Conservation (phyloP, 2,797 vertebrate species). For the Coranthus polyacanthus region DNA sequence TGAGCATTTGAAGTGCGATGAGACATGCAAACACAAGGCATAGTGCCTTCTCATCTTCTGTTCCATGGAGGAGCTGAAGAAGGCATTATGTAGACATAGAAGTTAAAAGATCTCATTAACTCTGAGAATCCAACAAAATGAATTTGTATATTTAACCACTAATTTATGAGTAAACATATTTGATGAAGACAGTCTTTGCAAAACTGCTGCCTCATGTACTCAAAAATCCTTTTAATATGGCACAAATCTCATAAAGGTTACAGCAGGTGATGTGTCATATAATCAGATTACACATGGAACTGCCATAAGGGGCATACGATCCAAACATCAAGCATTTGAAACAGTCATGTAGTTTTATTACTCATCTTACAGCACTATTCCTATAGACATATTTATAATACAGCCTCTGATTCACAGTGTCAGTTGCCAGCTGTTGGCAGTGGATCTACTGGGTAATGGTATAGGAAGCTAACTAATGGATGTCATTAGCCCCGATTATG, state of each 20-base stretch:
- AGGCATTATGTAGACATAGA: background rate
- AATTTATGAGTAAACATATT: conserved; percentile 8
- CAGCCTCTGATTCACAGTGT: conserved; percentile 23
- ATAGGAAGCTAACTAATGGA: conserved; percentile 25
- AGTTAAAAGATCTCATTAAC: conserved; percentile 7
- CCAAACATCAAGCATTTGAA: background rate
- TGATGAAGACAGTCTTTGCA: background rate
- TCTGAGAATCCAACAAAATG: background rate
- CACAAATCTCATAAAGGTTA: background rate
- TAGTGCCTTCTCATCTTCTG: conserved; percentile 9
- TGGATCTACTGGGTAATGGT: conserved; percentile 22
- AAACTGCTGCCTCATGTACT: background rate
- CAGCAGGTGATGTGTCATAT: background rate
- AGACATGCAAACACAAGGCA: conserved; percentile 31
- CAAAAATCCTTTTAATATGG: background rate
- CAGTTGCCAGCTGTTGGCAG: conserved; percentile 41
- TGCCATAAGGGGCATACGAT: background rate
- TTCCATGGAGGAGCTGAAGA: conserved; percentile 3
- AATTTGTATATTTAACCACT: conserved; percentile 3
- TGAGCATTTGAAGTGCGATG: conserved; percentile 38
- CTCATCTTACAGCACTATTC: conserved; percentile 2
- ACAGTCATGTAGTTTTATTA: background rate
- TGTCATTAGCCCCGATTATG: conserved; percentile 30
- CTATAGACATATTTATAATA: conserved; percentile 23
- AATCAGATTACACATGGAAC: conserved; percentile 5